phyloP scores from a whole-genome alignment of 2,888 invertebrate genomes.

The Drosophila paramelanica region DNA sequence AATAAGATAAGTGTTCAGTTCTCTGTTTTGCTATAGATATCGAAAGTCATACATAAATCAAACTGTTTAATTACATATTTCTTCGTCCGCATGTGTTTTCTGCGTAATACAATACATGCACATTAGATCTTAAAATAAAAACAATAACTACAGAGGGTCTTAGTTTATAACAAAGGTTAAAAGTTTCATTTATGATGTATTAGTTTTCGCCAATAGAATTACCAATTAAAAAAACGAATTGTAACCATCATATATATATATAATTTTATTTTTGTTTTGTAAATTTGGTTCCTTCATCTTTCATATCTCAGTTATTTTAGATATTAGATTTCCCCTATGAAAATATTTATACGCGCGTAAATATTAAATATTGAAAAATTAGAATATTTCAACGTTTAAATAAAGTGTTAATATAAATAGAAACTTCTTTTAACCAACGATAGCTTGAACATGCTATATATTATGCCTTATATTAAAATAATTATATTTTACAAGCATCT shows the following conservation, averaged over 20 bases:
- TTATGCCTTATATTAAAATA: no score
- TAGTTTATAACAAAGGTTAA: neutral
- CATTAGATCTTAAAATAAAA: neutral
- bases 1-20: neutral
- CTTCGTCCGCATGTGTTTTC: conserved; percentile 11
- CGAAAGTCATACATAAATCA: neutral
- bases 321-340: conserved; percentile 21
- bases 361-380: conserved; percentile 26
- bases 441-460: neutral
- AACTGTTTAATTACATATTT: conserved; percentile 7
- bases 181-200: neutral
- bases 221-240: neutral
- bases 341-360: conserved; percentile 28
- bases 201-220: neutral
- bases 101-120: conserved; percentile 2
- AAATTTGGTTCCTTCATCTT: conserved; percentile 31
- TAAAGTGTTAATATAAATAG: conserved; percentile 41
- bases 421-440: neutral
- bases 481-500: no score
- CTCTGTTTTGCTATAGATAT: neutral
- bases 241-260: conserved; percentile 4
- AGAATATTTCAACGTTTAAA: conserved; percentile 46
- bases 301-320: conserved; percentile 27
- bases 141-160: neutral
- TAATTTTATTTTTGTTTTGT: conserved; percentile 2